These are phyloP conservation scores for Pygathrix nemaeus DNA, from an alignment of 2,113 vertebrate species.

Conservation along the genomic window DNA sequence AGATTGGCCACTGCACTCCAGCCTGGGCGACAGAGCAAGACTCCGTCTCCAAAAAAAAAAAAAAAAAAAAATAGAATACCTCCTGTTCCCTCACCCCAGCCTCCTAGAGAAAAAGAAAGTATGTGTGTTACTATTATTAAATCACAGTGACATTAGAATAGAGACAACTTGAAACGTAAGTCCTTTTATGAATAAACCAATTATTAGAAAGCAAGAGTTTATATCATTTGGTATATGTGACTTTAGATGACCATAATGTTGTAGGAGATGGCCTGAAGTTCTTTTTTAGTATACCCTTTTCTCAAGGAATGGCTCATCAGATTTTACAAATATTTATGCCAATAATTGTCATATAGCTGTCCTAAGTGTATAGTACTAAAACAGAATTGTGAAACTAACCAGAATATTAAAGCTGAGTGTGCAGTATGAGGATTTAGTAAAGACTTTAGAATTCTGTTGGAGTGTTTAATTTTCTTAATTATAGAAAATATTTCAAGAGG, in stretches of 20 bases:
- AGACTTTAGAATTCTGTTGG: not conserved
- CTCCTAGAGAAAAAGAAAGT: not conserved
- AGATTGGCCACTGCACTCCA: too few relatives aligned
- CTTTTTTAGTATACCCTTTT: not conserved
- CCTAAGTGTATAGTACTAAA: not conserved
- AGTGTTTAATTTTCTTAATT: not conserved
- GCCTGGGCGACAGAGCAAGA: too few relatives aligned
- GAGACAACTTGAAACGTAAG: not conserved
- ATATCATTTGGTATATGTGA: not conserved
- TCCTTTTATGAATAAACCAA: not conserved
- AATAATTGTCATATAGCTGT: conserved; percentile 24
- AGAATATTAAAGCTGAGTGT: not conserved
- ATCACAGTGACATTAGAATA: not conserved
- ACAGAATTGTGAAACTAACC: not conserved
- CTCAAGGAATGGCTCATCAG: not conserved
- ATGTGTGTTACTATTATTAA: not conserved
- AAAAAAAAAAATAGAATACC: not conserved
- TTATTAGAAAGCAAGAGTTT: not conserved
- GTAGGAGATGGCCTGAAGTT: not conserved
- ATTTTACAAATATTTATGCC: not conserved
- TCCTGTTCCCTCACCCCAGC: not conserved
- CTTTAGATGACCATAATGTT: not conserved
- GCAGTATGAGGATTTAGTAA: not conserved
- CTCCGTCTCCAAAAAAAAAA: too few relatives aligned
- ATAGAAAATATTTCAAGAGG: not conserved